Evolutionary conservation across 2,113 vertebrate species (phyloP).

Genomic region (Butorides virescens): DNA sequence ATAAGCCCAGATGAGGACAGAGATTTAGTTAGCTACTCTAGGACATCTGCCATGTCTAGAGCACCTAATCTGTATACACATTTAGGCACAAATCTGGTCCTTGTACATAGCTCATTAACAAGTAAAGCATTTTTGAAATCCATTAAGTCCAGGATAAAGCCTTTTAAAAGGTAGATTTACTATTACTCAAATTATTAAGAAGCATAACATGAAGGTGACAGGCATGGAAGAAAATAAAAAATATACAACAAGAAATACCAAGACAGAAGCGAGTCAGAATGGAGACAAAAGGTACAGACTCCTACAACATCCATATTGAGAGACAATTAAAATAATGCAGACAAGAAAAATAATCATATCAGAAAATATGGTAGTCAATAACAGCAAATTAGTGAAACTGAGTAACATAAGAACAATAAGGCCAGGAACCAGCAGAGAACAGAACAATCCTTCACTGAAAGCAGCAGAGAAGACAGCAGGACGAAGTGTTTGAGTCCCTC

Average conservation of each 20-base stretch:
- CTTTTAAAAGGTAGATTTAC: constrained; percentile 27
- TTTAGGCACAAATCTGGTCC: constrained; percentile 30
- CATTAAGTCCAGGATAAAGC: neutral
- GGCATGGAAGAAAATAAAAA: neutral
- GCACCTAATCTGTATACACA: constrained; percentile 1
- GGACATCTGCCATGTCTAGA: constrained; percentile 34
- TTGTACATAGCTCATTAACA: constrained; percentile 33
- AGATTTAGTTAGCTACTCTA: neutral
- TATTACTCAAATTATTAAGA: neutral
- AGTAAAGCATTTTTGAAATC: constrained; percentile 37
- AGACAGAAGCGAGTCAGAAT: neutral
- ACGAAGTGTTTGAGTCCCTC: neutral
- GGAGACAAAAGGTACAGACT: neutral
- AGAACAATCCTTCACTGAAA: neutral
- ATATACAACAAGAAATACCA: neutral
- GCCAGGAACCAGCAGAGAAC: neutral
- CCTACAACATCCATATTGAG: neutral
- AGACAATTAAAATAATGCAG: neutral
- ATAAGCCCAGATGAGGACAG: neutral
- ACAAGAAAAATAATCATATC: neutral
- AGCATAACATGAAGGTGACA: neutral
- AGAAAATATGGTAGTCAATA: neutral
- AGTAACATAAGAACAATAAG: neutral
- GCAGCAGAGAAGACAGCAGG: neutral
- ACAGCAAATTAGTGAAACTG: neutral